phyloP scores from a whole-genome alignment of 2,888 invertebrate species.

The Metalampra italica region DNA sequence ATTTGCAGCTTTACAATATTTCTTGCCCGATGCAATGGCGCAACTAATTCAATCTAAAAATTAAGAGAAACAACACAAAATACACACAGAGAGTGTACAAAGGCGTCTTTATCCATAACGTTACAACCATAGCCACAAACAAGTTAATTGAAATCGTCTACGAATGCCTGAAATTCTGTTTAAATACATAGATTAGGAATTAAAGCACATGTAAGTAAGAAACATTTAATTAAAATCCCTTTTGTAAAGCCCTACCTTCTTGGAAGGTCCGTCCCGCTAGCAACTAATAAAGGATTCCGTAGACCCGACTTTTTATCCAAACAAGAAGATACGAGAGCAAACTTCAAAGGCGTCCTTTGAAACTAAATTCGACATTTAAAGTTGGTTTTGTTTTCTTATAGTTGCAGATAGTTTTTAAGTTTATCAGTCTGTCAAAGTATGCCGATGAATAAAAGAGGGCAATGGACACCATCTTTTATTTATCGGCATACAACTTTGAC shows the following conservation, averaged over 20 bases:
- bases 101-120: too few relatives aligned
- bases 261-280: constrained; percentile 3
- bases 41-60: too few relatives aligned
- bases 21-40: too few relatives aligned
- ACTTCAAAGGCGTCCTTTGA: constrained; percentile 1
- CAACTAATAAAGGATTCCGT: constrained; percentile 14
- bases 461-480: too few relatives aligned
- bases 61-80: too few relatives aligned
- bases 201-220: neutral
- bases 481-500: too few relatives aligned
- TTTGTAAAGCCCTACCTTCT: neutral
- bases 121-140: too few relatives aligned
- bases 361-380: constrained; percentile 3
- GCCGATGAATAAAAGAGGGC: too few relatives aligned
- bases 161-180: neutral
- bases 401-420: neutral
- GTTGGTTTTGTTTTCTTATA: neutral
- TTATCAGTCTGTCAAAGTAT: neutral
- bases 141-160: neutral
- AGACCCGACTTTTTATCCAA: constrained; percentile 2
- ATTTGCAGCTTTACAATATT: too few relatives aligned
- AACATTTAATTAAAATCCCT: neutral
- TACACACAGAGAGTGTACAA: too few relatives aligned
- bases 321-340: neutral
- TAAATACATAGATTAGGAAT: too few relatives aligned